Evolutionary conservation across 1,140 invertebrate species (phyloP), one percentile per base, ranked within the genome.

Genomic region (Hypothenemus hampei): DNA sequence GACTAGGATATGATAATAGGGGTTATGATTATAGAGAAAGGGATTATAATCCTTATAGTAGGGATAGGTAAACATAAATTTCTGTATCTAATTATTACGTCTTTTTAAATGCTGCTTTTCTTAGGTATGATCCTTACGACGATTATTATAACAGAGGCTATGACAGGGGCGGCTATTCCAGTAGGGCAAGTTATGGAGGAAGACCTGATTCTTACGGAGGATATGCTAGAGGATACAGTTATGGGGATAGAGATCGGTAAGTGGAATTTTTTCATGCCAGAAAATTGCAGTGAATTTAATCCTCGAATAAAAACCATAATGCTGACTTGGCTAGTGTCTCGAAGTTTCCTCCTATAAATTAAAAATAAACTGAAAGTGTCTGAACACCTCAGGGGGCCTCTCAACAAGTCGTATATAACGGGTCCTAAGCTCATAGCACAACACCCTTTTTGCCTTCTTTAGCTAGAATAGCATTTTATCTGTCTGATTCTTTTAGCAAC

Each of bases 181-280:
- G 77, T 2, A 65, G 77, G 48, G 78, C 78, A 5, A 80, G 79
- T 61, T 79, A 78, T 57, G 73, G 75, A 1, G 73, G 75, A 1
- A 64, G 73, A 26, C 75, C 75, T 15, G 77, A 77, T 16, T 60
- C 64, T 18, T 60, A 60, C 20, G 59, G 55, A n/a, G 61, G 67
- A 36, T 74, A 75, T 47, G 73, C 74, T 2, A 57, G 49, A 41
- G 58, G 53, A 20, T 70, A 63, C 36, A 69, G 65, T 43, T 66
- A 67, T 50, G 59, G 53, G 4, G 53, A 56, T 22, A 47, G 53
- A 33, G 45, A 56, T 41, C 43, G 53, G 53, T 56, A 43, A 56
- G 53, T 41, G n/a, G n/a, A n/a, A n/a, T n/a, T n/a, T n/a, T n/a
- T n/a, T n/a, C n/a, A n/a, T n/a, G n/a, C n/a, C n/a, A n/a, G n/a